A percentile compares a stretch with the other conserved stretches of the same genome.
Conservation (phyloP, 2,113 vertebrate species). For the Lutjanus erythropterus region DNA sequence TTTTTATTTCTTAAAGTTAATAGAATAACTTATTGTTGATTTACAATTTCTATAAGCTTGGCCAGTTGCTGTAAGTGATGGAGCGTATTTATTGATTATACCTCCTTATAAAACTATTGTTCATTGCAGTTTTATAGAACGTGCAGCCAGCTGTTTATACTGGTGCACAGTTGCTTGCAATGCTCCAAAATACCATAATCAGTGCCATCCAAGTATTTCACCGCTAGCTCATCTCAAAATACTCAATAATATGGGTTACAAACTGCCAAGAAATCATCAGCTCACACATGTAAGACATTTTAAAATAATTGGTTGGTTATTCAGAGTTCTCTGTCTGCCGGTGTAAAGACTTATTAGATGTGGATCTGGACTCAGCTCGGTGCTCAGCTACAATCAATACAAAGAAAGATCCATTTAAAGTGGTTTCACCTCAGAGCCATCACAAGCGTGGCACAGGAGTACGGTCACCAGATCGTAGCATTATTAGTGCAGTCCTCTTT, state of each 20-base stretch:
- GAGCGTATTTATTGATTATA: not conserved
- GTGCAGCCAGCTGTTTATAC: conserved; percentile 1
- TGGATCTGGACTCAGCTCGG: conserved; percentile 35
- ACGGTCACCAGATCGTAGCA: conserved; percentile 5
- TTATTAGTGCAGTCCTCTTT: not conserved
- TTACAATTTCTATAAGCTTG: not conserved
- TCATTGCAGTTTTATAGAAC: not conserved
- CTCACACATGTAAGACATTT: not conserved
- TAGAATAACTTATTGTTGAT: not conserved
- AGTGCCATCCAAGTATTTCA: not conserved
- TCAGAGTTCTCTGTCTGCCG: conserved; percentile 15
- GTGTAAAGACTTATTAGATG: conserved; percentile 15
- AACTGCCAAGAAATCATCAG: conserved; percentile 10
- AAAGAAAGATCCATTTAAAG: conserved; percentile 15
- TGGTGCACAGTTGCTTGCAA: not conserved
- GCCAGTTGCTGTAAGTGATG: not conserved
- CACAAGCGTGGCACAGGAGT: not conserved
- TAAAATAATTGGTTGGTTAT: not conserved
- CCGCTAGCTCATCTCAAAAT: not conserved
- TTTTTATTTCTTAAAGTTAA: not conserved
- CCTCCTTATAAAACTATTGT: not conserved
- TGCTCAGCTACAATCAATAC: conserved; percentile 37
- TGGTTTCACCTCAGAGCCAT: conserved; percentile 13
- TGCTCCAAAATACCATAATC: not conserved
- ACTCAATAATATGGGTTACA: not conserved